Percentiles rank a stretch among this genome's conserved stretches.
These are phyloP conservation scores for Steinernema khuongi DNA, from an alignment of 1,140 invertebrate species.

Conservation along the genomic window DNA sequence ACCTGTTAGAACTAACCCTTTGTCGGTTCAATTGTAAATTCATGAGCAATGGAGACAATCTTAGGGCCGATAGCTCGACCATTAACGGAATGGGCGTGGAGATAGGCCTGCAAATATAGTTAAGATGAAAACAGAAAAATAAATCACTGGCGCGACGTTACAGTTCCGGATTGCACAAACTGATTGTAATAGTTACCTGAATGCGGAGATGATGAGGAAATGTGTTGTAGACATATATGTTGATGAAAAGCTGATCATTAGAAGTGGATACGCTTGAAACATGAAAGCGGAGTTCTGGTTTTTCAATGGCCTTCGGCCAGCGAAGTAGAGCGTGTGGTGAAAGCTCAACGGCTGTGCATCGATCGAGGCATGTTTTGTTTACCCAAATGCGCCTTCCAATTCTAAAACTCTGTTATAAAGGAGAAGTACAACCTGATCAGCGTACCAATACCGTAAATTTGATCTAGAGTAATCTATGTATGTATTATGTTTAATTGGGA, in stretches of 20 bases:
- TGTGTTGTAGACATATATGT: not conserved
- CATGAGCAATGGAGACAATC: not conserved
- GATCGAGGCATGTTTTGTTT: conserved; percentile 8
- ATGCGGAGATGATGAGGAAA: not conserved
- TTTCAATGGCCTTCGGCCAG: not conserved
- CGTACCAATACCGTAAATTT: too few relatives aligned
- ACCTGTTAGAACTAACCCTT: not conserved
- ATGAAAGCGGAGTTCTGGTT: not conserved
- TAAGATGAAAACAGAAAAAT: not conserved
- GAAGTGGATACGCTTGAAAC: not conserved
- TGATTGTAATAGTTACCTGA: not conserved
- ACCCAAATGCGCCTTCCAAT: conserved; percentile 4
- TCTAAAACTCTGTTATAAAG: not conserved
- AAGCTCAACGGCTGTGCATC: not conserved
- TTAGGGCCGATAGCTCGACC: not conserved
- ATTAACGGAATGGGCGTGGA: conserved; percentile 1
- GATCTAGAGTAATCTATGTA: too few relatives aligned
- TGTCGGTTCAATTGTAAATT: not conserved
- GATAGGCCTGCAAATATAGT: not conserved
- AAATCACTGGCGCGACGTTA: conserved; percentile 9
- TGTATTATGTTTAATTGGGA: too few relatives aligned
- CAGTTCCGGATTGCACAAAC: conserved; percentile 2
- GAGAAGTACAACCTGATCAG: too few relatives aligned
- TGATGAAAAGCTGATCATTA: not conserved
- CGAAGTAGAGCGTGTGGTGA: not conserved